Base-by-base conservation (phyloP, 2,888 invertebrate species). In the Pardosa pseudoannulata region DNA sequence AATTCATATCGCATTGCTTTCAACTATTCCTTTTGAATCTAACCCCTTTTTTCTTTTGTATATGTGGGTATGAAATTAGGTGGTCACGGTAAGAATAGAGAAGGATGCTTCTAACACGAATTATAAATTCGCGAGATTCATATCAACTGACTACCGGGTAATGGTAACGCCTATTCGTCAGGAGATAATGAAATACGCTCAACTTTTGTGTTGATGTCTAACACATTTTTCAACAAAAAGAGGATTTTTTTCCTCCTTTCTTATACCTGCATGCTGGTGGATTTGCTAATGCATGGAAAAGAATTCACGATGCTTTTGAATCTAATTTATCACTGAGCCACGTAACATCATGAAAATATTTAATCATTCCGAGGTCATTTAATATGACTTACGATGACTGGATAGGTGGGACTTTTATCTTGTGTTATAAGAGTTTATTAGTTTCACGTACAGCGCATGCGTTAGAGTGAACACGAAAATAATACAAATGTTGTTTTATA, bases 131-230 rank as follows among this genome's bases (percentile, higher is more conserved):
- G 28, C 7, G 27, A 83, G 82, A 83, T 83, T 50, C 28, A 36
- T 83, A 83, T 83, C 82, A 1, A 0, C 16, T 29, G 71, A 76
- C 82, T 83, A 83, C 82, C 65, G 76, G 76, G 71, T 67, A 65
- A 46, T 32, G 72, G 76, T 27, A 65, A 76, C 82, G 82, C 82
- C 82, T 76, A 31, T 19, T 67, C 32, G 32, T n/a, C 32, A 19
- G 36, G n/a, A 67, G 19, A 36, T 32, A 67, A 32, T 31, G 31
- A 65, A 65, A 65, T 31, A 11, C 16, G 32, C 0, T n/a, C 1
- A 19, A 67, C 6, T n/a, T 36, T 19, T 67, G n/a, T 27, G n/a
- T 13, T 19, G 56, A 16, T 11, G 46, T 16, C 16, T 56, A 6
- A 23, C 16, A 1, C 5, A 23, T 56, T 56, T 46, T 13, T n/a